These are phyloP conservation scores for Agapornis roseicollis DNA, from an alignment of 2,113 vertebrate genomes.

Conservation along the genomic window DNA sequence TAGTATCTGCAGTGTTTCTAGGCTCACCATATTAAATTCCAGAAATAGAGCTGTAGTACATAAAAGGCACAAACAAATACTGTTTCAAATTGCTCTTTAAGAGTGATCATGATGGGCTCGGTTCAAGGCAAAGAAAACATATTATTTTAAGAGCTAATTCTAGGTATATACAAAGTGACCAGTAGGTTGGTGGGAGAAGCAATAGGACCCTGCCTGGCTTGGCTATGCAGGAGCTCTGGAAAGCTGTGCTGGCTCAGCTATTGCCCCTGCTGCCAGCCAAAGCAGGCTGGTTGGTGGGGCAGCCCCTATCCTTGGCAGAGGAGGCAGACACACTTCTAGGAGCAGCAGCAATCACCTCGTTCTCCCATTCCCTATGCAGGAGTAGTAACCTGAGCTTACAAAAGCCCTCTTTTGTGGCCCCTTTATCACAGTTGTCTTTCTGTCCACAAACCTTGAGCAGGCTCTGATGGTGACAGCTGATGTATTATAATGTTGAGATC, in stretches of 20 bases:
- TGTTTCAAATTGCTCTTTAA: neutral
- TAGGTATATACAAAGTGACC: fast-evolving
- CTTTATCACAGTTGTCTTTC: neutral
- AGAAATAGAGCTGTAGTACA: neutral
- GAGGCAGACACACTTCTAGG: fast-evolving
- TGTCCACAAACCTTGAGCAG: neutral
- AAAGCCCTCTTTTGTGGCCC: neutral
- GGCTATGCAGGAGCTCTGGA: neutral
- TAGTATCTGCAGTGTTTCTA: neutral
- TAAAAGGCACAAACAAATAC: neutral
- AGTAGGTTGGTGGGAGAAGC: neutral
- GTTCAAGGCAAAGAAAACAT: neutral
- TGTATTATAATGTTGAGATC: neutral
- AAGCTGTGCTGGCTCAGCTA: neutral
- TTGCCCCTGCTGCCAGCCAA: neutral
- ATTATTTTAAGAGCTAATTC: neutral
- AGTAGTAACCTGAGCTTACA: neutral
- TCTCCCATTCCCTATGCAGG: neutral
- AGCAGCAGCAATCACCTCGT: neutral
- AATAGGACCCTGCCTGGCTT: neutral
- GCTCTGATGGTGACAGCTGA: neutral
- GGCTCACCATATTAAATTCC: neutral
- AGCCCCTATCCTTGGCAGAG: neutral
- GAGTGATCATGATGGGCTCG: neutral
- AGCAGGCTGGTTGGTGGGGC: neutral